Evolutionary conservation across 1,140 invertebrate species (phyloP), one percentile per base, ranked within the genome.

Genomic region (Ceratosolen fusciceps): DNA sequence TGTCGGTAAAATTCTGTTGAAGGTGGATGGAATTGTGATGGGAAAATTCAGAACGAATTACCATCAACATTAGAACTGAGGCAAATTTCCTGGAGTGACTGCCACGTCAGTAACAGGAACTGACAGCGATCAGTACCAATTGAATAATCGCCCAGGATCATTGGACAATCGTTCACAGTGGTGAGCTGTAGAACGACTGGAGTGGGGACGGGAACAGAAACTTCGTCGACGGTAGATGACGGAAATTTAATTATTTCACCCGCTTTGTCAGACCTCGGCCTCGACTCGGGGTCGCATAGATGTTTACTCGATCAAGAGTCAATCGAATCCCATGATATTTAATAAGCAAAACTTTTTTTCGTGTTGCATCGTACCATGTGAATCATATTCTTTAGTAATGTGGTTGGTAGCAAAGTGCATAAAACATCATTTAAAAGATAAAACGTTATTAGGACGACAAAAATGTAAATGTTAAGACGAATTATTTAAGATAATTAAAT

Each of bases 41-140:
- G n/a, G 29, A 29, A 2, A 21, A 43, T 29, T 65, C 19, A 21
- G 72, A 39, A 29, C 21, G 31, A 56, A 56, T 10, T 39, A 21
- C 52, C n/a, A 39, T 73, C 56, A 52, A 4, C 19, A 24, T 74
- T 37, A 56, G 26, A 68, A 21, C n/a, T 62, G 81, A 80, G 83
- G 83, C 85, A 84, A 85, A 87, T 87, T 86, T 83, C 84, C 83
- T 84, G 76, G 80, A 87, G 86, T 86, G 84, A 84, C 83, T 84
- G 81, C 84, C 82, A 86, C 86, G 83, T 84, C 73, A 75, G 52
- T 43, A 52, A 74, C 79, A 77, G 83, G 82, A 85, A 85, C 87
- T 87, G 85, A 85, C 83, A 82, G 84, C 80, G 80, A 83, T 83
- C 82, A 80, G 81, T 79, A 77, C 82, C 84, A 87, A 87, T 87